Conservation (phyloP, 2,113 vertebrate species). For the Pomatostomus ruficeps region DNA sequence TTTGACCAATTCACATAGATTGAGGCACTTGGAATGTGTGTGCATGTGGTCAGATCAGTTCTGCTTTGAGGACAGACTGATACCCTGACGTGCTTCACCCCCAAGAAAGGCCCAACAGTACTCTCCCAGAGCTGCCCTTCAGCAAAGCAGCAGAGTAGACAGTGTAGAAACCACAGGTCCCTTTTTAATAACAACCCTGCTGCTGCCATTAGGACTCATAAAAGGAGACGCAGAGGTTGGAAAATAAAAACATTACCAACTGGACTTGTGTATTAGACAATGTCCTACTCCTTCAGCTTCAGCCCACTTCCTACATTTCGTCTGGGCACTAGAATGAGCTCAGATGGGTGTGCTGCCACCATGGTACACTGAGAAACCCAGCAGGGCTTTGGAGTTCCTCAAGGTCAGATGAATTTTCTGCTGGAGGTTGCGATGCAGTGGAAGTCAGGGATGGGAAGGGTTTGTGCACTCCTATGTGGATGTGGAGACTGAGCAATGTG, state of each 20-base stretch:
- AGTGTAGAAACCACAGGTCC: neutral
- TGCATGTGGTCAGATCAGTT: neutral
- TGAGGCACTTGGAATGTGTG: neutral
- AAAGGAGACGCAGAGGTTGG: neutral
- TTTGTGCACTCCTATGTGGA: neutral
- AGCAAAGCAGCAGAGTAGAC: neutral
- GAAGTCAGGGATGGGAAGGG: neutral
- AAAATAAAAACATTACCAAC: neutral
- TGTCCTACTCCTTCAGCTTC: neutral
- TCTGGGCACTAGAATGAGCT: neutral
- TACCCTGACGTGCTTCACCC: neutral
- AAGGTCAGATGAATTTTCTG: neutral
- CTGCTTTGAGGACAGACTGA: neutral
- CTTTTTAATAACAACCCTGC: neutral
- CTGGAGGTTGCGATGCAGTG: neutral
- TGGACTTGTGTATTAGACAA: neutral
- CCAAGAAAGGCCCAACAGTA: no score
- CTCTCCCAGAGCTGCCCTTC: neutral
- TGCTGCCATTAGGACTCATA: neutral
- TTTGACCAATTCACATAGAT: neutral
- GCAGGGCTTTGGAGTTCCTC: neutral
- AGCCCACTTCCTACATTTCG: neutral
- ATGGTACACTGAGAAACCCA: neutral
- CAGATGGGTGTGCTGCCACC: neutral
- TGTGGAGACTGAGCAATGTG: neutral